Conservation (phyloP, 2,113 vertebrate species). For the Tapirus terrestris region DNA sequence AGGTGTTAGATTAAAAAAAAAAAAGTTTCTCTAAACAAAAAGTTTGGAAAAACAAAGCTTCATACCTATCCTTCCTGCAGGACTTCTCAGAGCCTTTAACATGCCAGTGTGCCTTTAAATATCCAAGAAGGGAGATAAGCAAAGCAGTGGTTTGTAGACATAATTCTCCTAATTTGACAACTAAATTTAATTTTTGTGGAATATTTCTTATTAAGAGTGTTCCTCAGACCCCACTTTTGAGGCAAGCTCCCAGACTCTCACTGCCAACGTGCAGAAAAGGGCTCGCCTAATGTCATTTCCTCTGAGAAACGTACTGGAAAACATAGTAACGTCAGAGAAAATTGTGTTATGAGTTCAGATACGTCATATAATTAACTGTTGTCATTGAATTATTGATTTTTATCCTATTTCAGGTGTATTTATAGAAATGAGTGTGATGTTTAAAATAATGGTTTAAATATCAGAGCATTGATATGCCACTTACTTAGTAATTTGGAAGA, state of each 20-base stretch:
- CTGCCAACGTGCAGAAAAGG: not conserved
- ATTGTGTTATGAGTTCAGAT: not conserved
- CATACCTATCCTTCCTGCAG: not conserved
- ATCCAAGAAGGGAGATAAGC: not conserved
- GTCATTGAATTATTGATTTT: not conserved
- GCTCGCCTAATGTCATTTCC: not conserved
- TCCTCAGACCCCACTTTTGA: not conserved
- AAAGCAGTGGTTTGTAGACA: not conserved
- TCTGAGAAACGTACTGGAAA: not conserved
- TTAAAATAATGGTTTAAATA: not conserved
- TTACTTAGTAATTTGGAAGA: slow-evolving; percentile 1
- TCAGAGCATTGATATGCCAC: not conserved
- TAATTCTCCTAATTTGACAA: not conserved
- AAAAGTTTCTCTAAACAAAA: not conserved
- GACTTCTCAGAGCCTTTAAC: not conserved
- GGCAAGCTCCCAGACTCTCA: not conserved
- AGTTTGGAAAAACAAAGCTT: not conserved
- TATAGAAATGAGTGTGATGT: not conserved
- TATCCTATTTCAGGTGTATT: not conserved
- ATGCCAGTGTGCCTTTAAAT: not conserved
- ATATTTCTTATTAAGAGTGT: not conserved
- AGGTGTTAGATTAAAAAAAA: not conserved
- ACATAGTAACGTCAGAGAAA: not conserved
- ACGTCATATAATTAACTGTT: not conserved
- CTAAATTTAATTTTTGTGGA: slow-evolving; percentile 31